Percentiles rank a stretch among this genome's conserved stretches.
Conservation (phyloP, 1,140 invertebrate species). For the Anoplolepis gracilipes region DNA sequence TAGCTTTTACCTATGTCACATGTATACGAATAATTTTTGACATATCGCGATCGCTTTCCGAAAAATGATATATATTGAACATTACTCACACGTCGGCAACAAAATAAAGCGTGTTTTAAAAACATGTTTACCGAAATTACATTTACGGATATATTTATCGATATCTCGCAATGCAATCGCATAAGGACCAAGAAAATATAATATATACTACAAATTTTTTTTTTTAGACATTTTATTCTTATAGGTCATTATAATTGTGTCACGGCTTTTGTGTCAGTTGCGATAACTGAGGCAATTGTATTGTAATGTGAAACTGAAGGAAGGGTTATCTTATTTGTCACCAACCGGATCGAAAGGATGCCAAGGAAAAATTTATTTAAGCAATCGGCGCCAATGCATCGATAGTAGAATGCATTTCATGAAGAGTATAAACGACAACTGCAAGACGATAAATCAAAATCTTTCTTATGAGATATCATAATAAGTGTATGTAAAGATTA, state of each 20-base stretch:
- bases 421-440: not conserved
- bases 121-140: conserved; percentile 35
- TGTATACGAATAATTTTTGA: not conserved
- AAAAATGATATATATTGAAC: not conserved
- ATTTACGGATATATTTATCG: conserved; percentile 29
- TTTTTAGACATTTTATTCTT: not conserved
- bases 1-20: not conserved
- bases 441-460: conserved; percentile 39
- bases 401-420: not conserved
- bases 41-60: not conserved
- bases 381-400: conserved; percentile 22
- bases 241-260: conserved; percentile 26
- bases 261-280: conserved; percentile 27
- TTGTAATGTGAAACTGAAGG: conserved; percentile 21
- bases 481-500: not conserved
- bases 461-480: not conserved
- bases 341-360: conserved; percentile 52
- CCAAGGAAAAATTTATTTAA: conserved; percentile 67
- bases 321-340: conserved; percentile 56
- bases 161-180: not conserved
- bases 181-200: conserved; percentile 11
- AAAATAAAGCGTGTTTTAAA: not conserved
- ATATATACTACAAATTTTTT: not conserved
- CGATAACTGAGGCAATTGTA: conserved; percentile 29
- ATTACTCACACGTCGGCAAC: not conserved